Percentiles rank a stretch among this genome's conserved stretches.
phyloP scores from a whole-genome alignment of 2,888 invertebrate species.

The Ecdyonurus torrentis region DNA sequence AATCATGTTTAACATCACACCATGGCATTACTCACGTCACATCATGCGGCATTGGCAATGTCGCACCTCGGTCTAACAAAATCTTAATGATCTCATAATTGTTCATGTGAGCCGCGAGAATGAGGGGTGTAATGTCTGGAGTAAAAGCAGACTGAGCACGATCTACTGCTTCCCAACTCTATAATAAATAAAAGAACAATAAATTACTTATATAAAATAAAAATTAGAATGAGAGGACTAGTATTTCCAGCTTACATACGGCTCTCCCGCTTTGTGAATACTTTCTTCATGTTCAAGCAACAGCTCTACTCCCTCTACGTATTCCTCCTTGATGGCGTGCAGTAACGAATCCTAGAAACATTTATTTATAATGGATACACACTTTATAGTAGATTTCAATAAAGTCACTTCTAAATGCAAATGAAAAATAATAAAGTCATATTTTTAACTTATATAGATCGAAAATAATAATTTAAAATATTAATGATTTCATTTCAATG shows the following conservation, averaged over 20 bases:
- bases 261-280: slow-evolving; percentile 53
- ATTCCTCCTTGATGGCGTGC: slow-evolving; percentile 95
- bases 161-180: slow-evolving; percentile 79
- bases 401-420: background rate
- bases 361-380: too few relatives aligned
- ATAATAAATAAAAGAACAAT: slow-evolving; percentile 12
- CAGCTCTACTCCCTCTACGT: slow-evolving; percentile 92
- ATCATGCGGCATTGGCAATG: slow-evolving; percentile 81
- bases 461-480: too few relatives aligned
- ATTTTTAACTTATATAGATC: too few relatives aligned
- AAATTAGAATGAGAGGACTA: too few relatives aligned
- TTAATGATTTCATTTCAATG: too few relatives aligned
- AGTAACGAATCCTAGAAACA: slow-evolving; percentile 59
- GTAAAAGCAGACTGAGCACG: slow-evolving; percentile 71
- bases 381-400: too few relatives aligned
- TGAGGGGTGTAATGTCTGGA: slow-evolving; percentile 86
- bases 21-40: slow-evolving; percentile 71
- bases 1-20: too few relatives aligned
- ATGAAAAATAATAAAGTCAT: background rate
- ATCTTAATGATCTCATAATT: slow-evolving; percentile 96
- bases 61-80: slow-evolving; percentile 79
- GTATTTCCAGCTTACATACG: slow-evolving; percentile 41
- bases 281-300: slow-evolving; percentile 84
- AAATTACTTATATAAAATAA: too few relatives aligned
- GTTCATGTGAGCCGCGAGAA: slow-evolving; percentile 88